A percentile compares a stretch with the other conserved stretches of the same genome.
These are phyloP conservation scores for Aramus guarauna DNA, from an alignment of 2,113 vertebrate genomes.

Conservation along the genomic window DNA sequence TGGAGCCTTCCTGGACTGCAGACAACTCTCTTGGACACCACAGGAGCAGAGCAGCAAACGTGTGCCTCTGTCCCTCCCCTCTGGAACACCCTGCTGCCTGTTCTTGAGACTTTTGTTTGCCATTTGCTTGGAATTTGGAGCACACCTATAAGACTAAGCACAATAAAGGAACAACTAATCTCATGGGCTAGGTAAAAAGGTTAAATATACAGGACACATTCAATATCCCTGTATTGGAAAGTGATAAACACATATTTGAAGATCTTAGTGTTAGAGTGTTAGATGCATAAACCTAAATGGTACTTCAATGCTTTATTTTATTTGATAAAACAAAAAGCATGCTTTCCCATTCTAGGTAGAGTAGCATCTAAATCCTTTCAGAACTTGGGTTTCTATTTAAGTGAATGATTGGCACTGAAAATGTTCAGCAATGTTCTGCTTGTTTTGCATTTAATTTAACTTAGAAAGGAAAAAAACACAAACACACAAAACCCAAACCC, in stretches of 20 bases:
- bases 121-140: background rate
- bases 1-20: background rate
- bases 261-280: background rate
- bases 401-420: background rate
- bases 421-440: background rate
- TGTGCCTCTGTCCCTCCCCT: background rate
- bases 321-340: background rate
- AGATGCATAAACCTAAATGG: background rate
- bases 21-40: fast-evolving
- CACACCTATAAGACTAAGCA: background rate
- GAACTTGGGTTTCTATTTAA: fast-evolving
- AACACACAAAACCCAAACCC: no score
- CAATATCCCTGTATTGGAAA: background rate
- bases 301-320: background rate
- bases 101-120: background rate
- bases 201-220: background rate
- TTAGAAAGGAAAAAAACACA: background rate
- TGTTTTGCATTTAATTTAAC: background rate
- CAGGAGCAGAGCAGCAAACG: background rate
- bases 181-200: background rate
- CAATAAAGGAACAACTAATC: background rate
- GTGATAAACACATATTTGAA: background rate
- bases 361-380: background rate
- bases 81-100: background rate
- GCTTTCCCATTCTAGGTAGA: background rate